phyloP scores from a whole-genome alignment of 1,140 invertebrate genomes.

The Saccostrea glomerata region DNA sequence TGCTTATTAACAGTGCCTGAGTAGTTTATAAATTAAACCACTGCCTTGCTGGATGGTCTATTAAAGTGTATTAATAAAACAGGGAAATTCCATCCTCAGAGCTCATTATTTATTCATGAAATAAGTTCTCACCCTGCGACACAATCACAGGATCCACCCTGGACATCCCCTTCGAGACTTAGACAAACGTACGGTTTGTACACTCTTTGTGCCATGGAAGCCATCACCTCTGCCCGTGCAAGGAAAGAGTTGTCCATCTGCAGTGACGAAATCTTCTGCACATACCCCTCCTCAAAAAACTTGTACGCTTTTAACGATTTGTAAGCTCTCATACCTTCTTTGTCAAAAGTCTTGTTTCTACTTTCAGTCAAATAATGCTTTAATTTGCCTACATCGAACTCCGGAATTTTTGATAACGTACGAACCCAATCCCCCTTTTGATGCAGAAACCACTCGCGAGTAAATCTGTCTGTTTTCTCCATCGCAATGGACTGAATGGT shows the following conservation, averaged over 20 bases:
- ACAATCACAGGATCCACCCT: constrained; percentile 2
- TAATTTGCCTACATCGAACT: constrained; percentile 35
- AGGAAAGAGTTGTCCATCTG: not conserved
- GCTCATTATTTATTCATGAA: no score
- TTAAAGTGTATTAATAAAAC: no score
- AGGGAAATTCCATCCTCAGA: no score
- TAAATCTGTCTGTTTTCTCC: no score
- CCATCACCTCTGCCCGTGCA: constrained; percentile 23
- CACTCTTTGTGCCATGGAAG: constrained; percentile 36
- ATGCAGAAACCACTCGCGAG: no score
- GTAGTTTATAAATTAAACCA: no score
- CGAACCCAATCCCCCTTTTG: not conserved
- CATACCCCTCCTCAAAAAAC: constrained; percentile 42
- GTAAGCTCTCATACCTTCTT: constrained; percentile 19
- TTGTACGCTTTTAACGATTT: constrained; percentile 39
- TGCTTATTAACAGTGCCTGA: no score
- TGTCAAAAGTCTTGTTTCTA: constrained; percentile 37
- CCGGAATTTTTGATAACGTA: not conserved
- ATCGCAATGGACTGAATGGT: no score
- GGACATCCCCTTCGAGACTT: not conserved
- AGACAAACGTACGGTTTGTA: constrained; percentile 25
- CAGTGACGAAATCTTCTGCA: constrained; percentile 9
- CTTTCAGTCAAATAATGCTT: constrained; percentile 12
- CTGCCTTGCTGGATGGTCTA: no score
- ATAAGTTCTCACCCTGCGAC: constrained; percentile 25